Base-by-base conservation (phyloP, 2,888 invertebrate species). In the Cheilosia impressa region DNA sequence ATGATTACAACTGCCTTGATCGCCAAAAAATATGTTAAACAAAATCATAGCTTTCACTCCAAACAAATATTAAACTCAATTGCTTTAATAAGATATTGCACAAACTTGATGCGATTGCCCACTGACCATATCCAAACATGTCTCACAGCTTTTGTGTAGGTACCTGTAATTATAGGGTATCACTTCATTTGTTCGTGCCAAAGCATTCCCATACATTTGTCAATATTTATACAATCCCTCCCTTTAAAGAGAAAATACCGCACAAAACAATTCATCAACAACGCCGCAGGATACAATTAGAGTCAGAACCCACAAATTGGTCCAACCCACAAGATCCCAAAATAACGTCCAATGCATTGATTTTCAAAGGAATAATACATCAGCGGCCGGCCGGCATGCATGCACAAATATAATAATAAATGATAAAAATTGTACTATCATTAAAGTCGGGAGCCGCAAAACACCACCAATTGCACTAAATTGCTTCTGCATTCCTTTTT, bases 371-470 rank as follows among this genome's bases (percentile, higher is more conserved):
- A 45, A 17, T 7, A 2, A 53, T 17, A 38, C 34, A 34, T 47
- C 52, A 38, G 27, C 7, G 9, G 41, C 19, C 52, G 27, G 19
- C 5, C 7, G 9, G 41, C 19, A 58, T 38, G 19, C 5, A 34
- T 15, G 38, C 10, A 24, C 22, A 58, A 50, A 58, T 60, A n/a
- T 24, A 69, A 58, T 55, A 66, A 71, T 65, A 58, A 65, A 71
- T 65, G 38, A 65, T 63, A 47, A 52, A 45, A 60, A 53, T 66
- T 79, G 53, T n/a, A 41, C 53, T 19, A 55, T 68, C 69, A 77
- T 77, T 77, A 69, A 68, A 77, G 22, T 62, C 7, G 27, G 27
- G 27, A 27, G 27, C 15, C 4, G 34, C 9, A 31, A 41, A 62
- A 53, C 78, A 77, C 53, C 57, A 38, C 47, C 52, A 53, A 57